A percentile compares a stretch with the other conserved stretches of the same genome.
Conservation (phyloP, 2,113 vertebrate species). For the Cebus imitator region DNA sequence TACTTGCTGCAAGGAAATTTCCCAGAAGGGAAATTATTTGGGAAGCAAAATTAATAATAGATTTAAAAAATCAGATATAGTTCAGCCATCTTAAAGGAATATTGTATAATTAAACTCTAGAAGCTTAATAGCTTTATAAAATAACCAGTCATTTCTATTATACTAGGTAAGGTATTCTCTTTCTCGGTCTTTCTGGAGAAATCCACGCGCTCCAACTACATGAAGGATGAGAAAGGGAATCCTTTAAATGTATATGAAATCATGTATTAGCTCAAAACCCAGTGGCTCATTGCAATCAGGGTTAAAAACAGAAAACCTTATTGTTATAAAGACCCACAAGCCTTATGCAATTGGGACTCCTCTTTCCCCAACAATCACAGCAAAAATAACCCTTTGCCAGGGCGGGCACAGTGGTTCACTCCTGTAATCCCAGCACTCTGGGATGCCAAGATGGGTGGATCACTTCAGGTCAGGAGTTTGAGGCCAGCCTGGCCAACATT, state of each 20-base stretch:
- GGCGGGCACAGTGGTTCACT: no score
- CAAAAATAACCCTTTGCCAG: not conserved
- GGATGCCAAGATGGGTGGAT: no score
- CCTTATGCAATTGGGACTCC: accelerated
- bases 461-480: no score
- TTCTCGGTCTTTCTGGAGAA: not conserved
- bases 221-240: not conserved
- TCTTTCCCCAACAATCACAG: not conserved
- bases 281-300: not conserved
- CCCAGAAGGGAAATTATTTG: not conserved
- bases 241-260: not conserved
- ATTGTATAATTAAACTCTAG: not conserved
- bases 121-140: conserved; percentile 30
- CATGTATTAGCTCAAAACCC: not conserved
- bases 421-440: no score
- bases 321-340: not conserved
- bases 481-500: no score
- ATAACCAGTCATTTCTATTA: not conserved
- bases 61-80: not conserved
- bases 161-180: not conserved
- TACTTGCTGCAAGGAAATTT: conserved; percentile 7
- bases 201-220: not conserved
- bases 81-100: not conserved
- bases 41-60: not conserved
- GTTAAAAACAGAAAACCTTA: not conserved